Percentiles rank a stretch among this genome's conserved stretches.
Conservation (phyloP, 37 sponge, comb jelly and placozoan genomes). For the Axinella damicornis region DNA sequence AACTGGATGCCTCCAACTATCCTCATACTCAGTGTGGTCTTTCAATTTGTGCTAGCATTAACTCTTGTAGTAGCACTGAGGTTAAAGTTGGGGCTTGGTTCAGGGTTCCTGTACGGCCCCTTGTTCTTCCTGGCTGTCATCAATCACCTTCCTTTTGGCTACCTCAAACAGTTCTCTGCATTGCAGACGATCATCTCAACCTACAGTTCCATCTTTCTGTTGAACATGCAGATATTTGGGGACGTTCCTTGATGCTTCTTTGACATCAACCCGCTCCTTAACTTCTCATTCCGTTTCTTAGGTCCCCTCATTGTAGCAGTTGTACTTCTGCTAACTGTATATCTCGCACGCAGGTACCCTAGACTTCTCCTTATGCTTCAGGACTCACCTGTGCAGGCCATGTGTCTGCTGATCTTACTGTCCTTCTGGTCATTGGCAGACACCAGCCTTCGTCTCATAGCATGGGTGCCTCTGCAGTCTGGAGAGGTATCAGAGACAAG, state of each 20-base stretch:
- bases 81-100: neutral
- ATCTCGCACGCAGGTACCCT: neutral
- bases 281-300: neutral
- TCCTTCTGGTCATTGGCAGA: neutral
- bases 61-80: neutral
- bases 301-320: constrained; percentile 9
- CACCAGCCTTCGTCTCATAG: neutral
- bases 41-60: neutral
- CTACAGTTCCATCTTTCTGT: neutral
- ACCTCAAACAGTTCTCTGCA: neutral
- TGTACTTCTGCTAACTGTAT: constrained; percentile 6
- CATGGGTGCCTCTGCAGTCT: too few species aligned
- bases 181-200: neutral
- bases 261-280: neutral
- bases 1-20: neutral
- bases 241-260: constrained; percentile 11
- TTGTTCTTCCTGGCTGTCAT: neutral
- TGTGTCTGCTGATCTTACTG: neutral
- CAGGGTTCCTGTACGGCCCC: neutral
- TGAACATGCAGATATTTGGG: constrained; percentile 3
- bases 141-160: neutral
- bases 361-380: neutral
- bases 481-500: too few species aligned
- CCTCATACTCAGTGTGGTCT: neutral
- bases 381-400: constrained; percentile 4